These are phyloP conservation scores for Ceyx erithaca DNA, from an alignment of 2,797 vertebrate species.

Conservation along the genomic window DNA sequence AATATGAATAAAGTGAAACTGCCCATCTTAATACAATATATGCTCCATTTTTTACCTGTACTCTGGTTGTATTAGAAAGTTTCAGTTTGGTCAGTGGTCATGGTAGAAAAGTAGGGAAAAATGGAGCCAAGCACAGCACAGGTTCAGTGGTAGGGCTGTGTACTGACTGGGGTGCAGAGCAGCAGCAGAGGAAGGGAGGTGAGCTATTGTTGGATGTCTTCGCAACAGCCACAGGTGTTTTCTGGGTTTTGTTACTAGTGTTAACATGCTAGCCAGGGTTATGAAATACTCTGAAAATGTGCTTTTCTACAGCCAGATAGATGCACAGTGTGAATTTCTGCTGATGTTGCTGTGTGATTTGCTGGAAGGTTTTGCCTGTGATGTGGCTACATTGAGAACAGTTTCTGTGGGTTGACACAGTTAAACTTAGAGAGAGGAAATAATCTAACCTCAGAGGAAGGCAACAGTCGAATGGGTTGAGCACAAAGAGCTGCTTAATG, in stretches of 20 bases:
- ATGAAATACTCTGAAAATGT: background rate
- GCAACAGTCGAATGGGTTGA: background rate
- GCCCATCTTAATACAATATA: fast-evolving
- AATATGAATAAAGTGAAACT: background rate
- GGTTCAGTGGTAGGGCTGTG: background rate
- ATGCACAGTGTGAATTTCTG: background rate
- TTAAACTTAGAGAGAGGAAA: background rate
- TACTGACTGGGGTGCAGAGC: background rate
- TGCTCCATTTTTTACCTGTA: background rate
- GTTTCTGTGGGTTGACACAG: background rate
- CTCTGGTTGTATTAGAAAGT: background rate
- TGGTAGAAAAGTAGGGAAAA: background rate
- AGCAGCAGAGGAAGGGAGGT: background rate
- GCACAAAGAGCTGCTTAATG: background rate
- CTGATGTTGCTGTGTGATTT: background rate
- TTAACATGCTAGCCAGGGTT: background rate
- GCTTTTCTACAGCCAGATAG: background rate
- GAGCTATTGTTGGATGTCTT: background rate
- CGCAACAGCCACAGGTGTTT: background rate
- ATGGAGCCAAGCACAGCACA: fast-evolving
- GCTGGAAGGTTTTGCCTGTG: background rate
- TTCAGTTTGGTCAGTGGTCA: background rate
- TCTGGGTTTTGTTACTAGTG: background rate
- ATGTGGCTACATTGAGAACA: background rate
- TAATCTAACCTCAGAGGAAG: background rate